Percentiles rank a stretch among this genome's conserved stretches.
phyloP scores from a whole-genome alignment of 2,888 invertebrate genomes.

The Sminthurides aquaticus region DNA sequence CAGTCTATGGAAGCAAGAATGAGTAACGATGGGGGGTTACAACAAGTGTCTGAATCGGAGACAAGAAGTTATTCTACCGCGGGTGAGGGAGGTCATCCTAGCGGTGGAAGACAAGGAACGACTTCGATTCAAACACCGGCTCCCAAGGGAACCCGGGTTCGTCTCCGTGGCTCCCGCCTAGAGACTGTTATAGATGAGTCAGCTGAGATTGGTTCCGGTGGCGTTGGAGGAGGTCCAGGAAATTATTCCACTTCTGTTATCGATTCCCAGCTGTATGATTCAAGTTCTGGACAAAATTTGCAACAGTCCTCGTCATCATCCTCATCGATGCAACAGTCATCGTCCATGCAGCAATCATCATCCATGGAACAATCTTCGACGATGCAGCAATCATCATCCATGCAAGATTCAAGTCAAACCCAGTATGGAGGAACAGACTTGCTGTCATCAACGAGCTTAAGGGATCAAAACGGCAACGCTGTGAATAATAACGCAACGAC shows the following conservation, averaged over 20 bases:
- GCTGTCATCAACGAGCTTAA: slow-evolving; percentile 6
- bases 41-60: slow-evolving; percentile 16
- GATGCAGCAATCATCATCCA: background rate
- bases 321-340: background rate
- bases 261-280: background rate
- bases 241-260: background rate
- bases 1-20: slow-evolving; percentile 1
- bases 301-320: slow-evolving; percentile 1
- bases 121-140: slow-evolving; percentile 11
- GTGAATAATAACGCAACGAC: background rate
- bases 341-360: background rate
- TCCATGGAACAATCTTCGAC: background rate
- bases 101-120: background rate
- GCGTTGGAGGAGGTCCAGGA: background rate
- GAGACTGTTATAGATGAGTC: slow-evolving; percentile 35
- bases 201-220: too few species aligned
- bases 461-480: background rate
- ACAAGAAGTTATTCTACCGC: slow-evolving; percentile 14
- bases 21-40: slow-evolving; percentile 12
- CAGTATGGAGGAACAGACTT: background rate
- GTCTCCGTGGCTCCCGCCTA: slow-evolving; percentile 34
- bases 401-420: slow-evolving; percentile 1
- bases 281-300: background rate
- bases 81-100: slow-evolving; percentile 9
- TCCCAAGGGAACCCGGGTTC: slow-evolving; percentile 5